phyloP scores from a whole-genome alignment of 2,888 invertebrate genomes.

The Eristalis intricaria region DNA sequence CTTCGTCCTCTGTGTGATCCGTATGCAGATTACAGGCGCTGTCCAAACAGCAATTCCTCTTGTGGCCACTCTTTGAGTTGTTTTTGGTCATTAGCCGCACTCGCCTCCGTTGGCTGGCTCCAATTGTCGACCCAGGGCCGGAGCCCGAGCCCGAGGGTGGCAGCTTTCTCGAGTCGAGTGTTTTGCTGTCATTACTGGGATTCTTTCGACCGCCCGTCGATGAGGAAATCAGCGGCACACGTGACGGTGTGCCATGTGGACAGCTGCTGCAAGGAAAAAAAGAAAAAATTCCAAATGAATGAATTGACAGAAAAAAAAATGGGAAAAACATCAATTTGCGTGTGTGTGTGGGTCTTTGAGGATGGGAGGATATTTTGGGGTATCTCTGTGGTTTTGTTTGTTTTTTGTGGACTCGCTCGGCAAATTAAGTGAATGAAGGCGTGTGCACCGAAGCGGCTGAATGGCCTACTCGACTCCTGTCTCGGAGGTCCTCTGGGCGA shows the following conservation, averaged over 20 bases:
- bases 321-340: not conserved
- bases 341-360: not conserved
- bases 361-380: not conserved
- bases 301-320: conserved; percentile 39
- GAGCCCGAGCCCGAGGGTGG: conserved; percentile 19
- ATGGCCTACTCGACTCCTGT: conserved; percentile 33
- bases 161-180: not conserved
- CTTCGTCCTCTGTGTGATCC: conserved; percentile 66
- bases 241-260: conserved; percentile 88
- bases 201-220: conserved; percentile 52
- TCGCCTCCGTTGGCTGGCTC: conserved; percentile 46
- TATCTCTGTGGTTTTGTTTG: conserved; percentile 13
- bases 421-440: conserved; percentile 29
- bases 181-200: conserved; percentile 30
- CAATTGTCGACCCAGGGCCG: conserved; percentile 49
- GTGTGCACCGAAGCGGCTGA: conserved; percentile 47
- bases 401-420: conserved; percentile 37
- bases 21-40: conserved; percentile 69
- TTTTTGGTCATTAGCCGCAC: conserved; percentile 68
- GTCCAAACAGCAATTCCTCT: conserved; percentile 64
- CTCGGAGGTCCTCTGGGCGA: not conserved
- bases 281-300: conserved; percentile 34
- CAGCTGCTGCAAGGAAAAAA: conserved; percentile 76
- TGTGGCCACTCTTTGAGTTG: conserved; percentile 53
- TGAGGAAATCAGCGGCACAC: conserved; percentile 87